Evolutionary conservation across 2,888 invertebrate species (phyloP).

Genomic region (Periphyllus acericola): DNA sequence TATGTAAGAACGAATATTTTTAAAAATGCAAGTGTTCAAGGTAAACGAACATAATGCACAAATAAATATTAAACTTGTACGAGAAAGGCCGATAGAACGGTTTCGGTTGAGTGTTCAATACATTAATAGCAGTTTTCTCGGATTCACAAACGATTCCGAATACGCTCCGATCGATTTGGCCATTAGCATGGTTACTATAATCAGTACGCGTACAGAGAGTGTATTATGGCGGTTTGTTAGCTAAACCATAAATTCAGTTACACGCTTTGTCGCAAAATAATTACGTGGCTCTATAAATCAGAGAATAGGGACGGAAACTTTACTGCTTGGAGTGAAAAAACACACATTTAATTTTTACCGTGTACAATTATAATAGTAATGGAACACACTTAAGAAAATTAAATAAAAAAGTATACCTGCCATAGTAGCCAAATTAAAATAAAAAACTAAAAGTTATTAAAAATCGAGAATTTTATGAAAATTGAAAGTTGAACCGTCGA

Average conservation of each 20-base stretch:
- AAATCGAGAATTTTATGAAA: too few relatives aligned
- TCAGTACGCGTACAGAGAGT: neutral
- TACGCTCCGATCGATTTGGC: neutral
- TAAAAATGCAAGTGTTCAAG: too few relatives aligned
- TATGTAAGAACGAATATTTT: too few relatives aligned
- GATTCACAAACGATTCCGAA: conserved; percentile 9
- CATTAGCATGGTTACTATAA: conserved; percentile 15
- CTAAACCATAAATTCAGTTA: neutral
- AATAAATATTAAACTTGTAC: too few relatives aligned
- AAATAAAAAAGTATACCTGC: too few relatives aligned
- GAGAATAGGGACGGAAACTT: neutral
- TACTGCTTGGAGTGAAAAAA: neutral
- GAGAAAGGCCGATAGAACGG: neutral
- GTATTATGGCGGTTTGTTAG: neutral
- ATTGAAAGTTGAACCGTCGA: too few relatives aligned
- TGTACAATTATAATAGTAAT: neutral
- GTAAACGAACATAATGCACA: too few relatives aligned
- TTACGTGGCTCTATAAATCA: neutral
- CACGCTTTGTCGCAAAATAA: neutral
- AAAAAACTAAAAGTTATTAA: too few relatives aligned
- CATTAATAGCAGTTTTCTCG: conserved; percentile 12
- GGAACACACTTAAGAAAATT: neutral
- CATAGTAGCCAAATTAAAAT: too few relatives aligned
- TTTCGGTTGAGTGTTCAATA: neutral
- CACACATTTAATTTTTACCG: neutral